Conservation (phyloP, 2,797 vertebrate genomes). For the Hydrolagus colliei region DNA sequence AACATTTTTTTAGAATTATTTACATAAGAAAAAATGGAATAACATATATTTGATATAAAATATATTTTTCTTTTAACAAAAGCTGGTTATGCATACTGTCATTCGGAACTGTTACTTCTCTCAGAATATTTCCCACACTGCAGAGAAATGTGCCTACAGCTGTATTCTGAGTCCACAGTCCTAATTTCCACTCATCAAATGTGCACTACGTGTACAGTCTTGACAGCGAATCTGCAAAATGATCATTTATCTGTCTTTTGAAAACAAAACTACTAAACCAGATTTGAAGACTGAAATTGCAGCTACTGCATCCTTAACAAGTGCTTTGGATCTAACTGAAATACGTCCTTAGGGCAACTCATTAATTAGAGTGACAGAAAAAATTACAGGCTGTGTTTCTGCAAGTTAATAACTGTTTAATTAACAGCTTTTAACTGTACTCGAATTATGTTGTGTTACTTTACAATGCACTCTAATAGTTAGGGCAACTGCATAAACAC, state of each 20-base stretch:
- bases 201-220: neutral
- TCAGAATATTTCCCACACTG: neutral
- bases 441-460: neutral
- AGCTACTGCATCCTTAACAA: neutral
- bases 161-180: neutral
- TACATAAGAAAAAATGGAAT: neutral
- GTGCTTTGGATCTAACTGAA: neutral
- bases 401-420: neutral
- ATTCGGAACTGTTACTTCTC: neutral
- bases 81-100: neutral
- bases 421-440: neutral
- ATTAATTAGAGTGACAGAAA: neutral
- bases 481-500: too few species aligned
- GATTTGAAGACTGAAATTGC: neutral
- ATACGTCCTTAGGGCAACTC: neutral
- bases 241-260: neutral
- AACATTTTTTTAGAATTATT: neutral
- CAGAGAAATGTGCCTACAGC: neutral
- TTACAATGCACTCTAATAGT: neutral
- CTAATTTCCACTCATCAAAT: neutral
- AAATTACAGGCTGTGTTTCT: neutral
- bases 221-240: neutral
- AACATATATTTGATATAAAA: neutral
- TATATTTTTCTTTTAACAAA: conserved; percentile 8
- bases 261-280: neutral